Base-by-base conservation (phyloP, 1,140 invertebrate species). In the Philaenus spumarius region DNA sequence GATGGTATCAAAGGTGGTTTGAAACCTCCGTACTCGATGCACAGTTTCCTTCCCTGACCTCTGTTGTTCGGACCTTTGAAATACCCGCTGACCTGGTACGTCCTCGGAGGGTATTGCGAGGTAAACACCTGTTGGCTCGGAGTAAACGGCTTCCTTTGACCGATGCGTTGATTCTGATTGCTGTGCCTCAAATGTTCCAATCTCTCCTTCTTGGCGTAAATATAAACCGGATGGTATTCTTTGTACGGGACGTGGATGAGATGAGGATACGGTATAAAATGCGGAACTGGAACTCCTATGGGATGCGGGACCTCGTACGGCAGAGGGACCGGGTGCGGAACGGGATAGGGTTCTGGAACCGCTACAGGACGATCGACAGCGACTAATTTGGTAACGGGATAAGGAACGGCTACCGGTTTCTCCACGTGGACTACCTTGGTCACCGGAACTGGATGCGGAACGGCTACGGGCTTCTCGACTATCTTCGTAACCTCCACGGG, bases 1-100 rank as follows among this genome's bases (percentile, higher is more conserved):
- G 87, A 90, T 1, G 88, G 88, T 51, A 87, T 78, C 64, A 90
- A 70, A 0, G 87, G 87, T 9, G 87, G 87, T 64, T 87, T 87
- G 59, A 90, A 90, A 0, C 86, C 87, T 5, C 69, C 69, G 65
- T 90, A 90, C 60, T 90, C 87, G 64, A 89, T 78, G 60, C 83
- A 82, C 0, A 87, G 61, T 39, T 70, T 66, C 15, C 67, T 63
- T 23, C 46, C 52, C 22, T 56, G 47, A 3, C 51, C 53, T 17
- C 62, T 23, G 1, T 26, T 23, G 19, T 57, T 15, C 1, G 50
- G 40, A 3, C 6, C 14, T 30, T 46, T 42, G 46, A 65, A 45
- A 17, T 59, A 61, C 24, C 40, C 12, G 2, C 58, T 42, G 14
- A 64, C 56, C 1, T 51, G 34, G 51, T 67, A 65, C 4, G 56